These are phyloP conservation scores for Macrophya alboannulata DNA, from an alignment of 2,888 invertebrate genomes.

Conservation along the genomic window DNA sequence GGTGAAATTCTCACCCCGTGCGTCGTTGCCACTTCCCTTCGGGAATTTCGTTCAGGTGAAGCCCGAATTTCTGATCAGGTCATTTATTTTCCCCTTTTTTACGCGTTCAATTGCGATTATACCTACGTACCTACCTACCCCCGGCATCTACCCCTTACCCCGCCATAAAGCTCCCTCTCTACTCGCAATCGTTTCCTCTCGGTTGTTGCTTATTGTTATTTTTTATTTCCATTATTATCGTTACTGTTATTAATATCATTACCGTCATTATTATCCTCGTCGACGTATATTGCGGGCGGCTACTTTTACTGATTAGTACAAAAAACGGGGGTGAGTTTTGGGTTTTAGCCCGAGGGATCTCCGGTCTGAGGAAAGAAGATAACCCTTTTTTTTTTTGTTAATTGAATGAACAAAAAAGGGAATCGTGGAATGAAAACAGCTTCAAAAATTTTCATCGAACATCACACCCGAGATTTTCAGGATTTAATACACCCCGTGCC, in stretches of 20 bases:
- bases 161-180: not conserved
- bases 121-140: not conserved
- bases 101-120: not conserved
- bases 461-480: not conserved
- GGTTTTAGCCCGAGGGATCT: not conserved
- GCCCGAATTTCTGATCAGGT: constrained; percentile 43
- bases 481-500: not conserved
- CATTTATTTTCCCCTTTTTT: not conserved
- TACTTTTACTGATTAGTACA: not conserved
- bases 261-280: not conserved
- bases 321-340: not conserved
- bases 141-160: not conserved
- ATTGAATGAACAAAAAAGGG: not conserved
- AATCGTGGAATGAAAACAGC: not conserved
- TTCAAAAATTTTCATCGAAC: not conserved
- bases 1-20: constrained; percentile 34
- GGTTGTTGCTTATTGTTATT: constrained; percentile 12
- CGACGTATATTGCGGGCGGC: not conserved
- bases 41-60: constrained; percentile 44
- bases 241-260: constrained; percentile 35
- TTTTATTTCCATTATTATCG: not conserved
- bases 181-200: not conserved
- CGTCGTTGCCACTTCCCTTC: not conserved
- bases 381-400: not conserved
- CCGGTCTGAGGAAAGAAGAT: not conserved